phyloP scores from a whole-genome alignment of 2,113 vertebrate genomes.

The Ivindomyrus marchei region DNA sequence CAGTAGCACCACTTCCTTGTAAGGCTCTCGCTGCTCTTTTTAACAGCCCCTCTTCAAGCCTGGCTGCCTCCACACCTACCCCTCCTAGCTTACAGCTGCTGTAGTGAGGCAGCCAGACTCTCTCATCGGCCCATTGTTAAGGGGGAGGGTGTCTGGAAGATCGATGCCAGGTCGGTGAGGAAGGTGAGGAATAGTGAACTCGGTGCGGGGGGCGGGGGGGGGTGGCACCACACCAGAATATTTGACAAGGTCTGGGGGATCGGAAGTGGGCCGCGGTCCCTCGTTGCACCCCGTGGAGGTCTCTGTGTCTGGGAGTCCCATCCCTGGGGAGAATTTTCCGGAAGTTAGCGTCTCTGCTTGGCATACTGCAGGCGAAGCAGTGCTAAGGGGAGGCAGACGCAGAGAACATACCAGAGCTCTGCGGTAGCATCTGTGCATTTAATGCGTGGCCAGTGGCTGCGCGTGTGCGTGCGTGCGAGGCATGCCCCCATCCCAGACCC shows the following conservation, averaged over 20 bases:
- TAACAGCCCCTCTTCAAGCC: not conserved
- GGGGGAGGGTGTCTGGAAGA: not conserved
- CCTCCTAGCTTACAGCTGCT: not conserved
- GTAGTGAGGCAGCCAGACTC: not conserved
- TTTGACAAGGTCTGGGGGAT: not conserved
- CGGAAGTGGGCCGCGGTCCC: not conserved
- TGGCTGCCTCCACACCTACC: not conserved
- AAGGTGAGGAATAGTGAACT: not conserved
- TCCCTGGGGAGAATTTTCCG: not conserved
- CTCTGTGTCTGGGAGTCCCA: not conserved
- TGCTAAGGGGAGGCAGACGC: not conserved
- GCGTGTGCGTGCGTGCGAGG: not conserved
- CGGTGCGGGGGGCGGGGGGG: not conserved
- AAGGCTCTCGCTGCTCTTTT: not conserved
- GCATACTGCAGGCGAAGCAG: not conserved
- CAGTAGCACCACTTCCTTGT: not conserved
- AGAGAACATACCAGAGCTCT: not conserved
- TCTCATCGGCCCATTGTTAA: not conserved
- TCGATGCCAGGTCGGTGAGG: not conserved
- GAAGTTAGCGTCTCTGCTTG: not conserved
- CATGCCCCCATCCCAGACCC: not conserved
- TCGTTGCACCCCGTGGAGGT: not conserved
- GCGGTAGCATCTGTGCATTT: not conserved
- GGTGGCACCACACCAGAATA: not conserved
- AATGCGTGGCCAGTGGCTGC: not conserved